Evolutionary conservation across 2,113 vertebrate genomes (phyloP).

Genomic region (Argyrosomus japonicus): DNA sequence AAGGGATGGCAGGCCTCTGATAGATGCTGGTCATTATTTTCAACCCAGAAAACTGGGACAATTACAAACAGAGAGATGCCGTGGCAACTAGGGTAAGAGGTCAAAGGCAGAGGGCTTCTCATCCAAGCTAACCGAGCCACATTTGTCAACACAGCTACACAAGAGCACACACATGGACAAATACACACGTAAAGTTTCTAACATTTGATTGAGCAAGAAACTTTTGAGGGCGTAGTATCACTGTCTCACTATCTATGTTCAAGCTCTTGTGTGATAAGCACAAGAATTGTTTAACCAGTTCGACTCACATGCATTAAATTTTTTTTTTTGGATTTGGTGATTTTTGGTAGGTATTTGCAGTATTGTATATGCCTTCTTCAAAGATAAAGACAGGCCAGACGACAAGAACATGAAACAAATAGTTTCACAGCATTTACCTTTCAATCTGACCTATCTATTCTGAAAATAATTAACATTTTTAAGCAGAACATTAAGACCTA

Average conservation of each 20-base stretch:
- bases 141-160: constrained; percentile 57
- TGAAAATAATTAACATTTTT: neutral
- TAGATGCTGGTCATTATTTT: constrained; percentile 82
- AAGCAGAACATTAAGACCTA: constrained; percentile 5
- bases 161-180: constrained; percentile 26
- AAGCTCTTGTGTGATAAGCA: neutral
- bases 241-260: neutral
- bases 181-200: constrained; percentile 19
- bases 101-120: constrained; percentile 66
- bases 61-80: constrained; percentile 72
- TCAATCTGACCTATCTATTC: neutral
- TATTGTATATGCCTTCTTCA: neutral
- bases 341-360: neutral
- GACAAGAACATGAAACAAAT: neutral
- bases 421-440: neutral
- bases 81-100: constrained; percentile 66
- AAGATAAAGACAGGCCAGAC: neutral
- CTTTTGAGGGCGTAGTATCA: neutral
- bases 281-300: neutral
- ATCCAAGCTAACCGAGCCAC: constrained; percentile 44
- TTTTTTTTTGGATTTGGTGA: neutral
- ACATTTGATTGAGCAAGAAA: constrained; percentile 18
- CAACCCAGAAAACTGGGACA: constrained; percentile 75
- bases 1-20: constrained; percentile 73
- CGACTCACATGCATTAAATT: neutral